Evolutionary conservation across 2,888 invertebrate genomes (phyloP), one percentile per base, ranked within the genome.

Genomic region (Harmothoe impar): DNA sequence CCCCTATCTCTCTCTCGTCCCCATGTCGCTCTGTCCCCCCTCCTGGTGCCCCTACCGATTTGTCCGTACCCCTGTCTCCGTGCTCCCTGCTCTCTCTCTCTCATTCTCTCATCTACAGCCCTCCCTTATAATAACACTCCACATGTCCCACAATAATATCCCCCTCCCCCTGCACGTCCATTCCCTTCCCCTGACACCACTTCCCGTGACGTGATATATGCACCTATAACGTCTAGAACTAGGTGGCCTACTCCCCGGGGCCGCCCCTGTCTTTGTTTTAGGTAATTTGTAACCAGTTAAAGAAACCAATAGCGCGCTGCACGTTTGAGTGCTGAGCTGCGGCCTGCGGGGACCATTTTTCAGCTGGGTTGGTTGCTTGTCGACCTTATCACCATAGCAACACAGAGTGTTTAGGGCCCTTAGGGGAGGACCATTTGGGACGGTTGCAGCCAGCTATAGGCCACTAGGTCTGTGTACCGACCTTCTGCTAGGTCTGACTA

Each of bases 251-350:
- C 72, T 72, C 29, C 72, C 29, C 7, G 72, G 25, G 72, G 72
- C 72, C 25, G 5, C 0, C 20, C 20, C 29, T 25, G 25, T 29
- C 72, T 72, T 72, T 72, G 72, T 72, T 72, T 72, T 72, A n/a
- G 72, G 72, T 72, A 72, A 72, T 72, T 72, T 72, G 72, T 72
- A 72, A 29, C 72, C 15, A 72, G 72, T 72, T 72, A 72, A 72
- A 72, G 72, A 72, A 72, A 72, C 72, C 10, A 72, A 72, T 72
- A 72, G 25, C 25, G 72, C 72, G 25, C 5, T 72, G 72, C 72
- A 29, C 25, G 72, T 23, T 43, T 72, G 72, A 72, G n/a, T 72
- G 72, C 15, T 72, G 72, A 23, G 72, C 10, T 72, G 72, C 25
- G 29, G 72, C 72, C 72, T 72, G 0, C 3, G 72, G 72, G 72